phyloP scores from a whole-genome alignment of 1,140 invertebrate species.

The Adoxophyes honmai region DNA sequence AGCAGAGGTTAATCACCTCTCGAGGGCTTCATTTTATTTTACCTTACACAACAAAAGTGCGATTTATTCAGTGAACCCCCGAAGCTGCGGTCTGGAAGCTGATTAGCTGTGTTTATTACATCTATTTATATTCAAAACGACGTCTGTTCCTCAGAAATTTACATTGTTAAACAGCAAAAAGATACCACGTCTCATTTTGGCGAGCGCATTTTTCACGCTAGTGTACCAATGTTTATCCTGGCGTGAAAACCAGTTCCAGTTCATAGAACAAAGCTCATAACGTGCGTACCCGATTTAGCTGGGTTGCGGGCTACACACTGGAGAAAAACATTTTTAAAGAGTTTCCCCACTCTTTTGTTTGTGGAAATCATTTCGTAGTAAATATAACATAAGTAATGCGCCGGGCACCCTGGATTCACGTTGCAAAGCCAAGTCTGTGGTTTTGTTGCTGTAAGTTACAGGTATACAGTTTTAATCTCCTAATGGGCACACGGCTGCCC shows the following conservation, averaged over 20 bases:
- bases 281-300: not conserved
- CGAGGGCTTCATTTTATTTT: no score
- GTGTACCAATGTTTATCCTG: not conserved
- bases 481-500: constrained; percentile 5
- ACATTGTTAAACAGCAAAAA: no score
- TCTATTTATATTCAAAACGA: no score
- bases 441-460: not conserved
- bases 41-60: no score
- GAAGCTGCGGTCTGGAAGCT: no score
- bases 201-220: not conserved
- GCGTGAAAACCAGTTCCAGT: constrained; percentile 1
- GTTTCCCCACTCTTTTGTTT: not conserved
- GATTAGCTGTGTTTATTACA: no score
- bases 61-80: no score
- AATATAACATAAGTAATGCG: not conserved
- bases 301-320: not conserved
- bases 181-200: not conserved
- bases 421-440: constrained; percentile 3
- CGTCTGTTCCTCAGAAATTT: no score
- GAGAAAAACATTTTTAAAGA: not conserved
- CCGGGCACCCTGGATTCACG: not conserved
- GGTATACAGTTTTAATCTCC: constrained; percentile 1
- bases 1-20: no score
- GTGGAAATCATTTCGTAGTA: not conserved
- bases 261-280: constrained; percentile 4